These are phyloP conservation scores for Trachelus stipa DNA, from an alignment of 2,888 invertebrate genomes.

Conservation along the genomic window DNA sequence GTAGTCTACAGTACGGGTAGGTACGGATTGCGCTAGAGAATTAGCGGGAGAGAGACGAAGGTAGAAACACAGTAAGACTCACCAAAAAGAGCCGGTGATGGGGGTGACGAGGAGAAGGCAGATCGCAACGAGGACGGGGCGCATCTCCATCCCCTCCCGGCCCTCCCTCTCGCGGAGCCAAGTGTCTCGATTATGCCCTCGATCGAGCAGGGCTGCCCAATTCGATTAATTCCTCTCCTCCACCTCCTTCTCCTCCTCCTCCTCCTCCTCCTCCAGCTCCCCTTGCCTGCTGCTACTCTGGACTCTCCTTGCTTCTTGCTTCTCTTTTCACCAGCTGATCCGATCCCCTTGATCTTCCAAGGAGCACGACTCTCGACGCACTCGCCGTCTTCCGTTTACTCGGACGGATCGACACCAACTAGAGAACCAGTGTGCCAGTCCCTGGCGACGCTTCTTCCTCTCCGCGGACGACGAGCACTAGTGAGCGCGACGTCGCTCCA, in stretches of 20 bases:
- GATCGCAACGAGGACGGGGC: slow-evolving; percentile 84
- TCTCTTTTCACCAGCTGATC: slow-evolving; percentile 13
- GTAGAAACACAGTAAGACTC: slow-evolving; percentile 67
- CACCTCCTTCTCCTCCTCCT: slow-evolving; percentile 22
- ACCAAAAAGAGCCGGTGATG: slow-evolving; percentile 90
- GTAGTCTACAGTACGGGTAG: too few relatives aligned
- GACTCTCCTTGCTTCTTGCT: slow-evolving; percentile 18
- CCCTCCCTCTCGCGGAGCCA: slow-evolving; percentile 11
- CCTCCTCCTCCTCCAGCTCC: slow-evolving; percentile 27
- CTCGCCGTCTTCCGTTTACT: slow-evolving; percentile 38
- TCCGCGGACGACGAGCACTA: neutral
- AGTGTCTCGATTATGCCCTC: slow-evolving; percentile 13
- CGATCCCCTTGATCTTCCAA: slow-evolving; percentile 22
- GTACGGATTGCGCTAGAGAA: neutral
- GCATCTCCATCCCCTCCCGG: slow-evolving; percentile 70
- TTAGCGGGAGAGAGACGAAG: neutral
- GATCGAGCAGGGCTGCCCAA: slow-evolving; percentile 32
- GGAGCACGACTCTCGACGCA: slow-evolving; percentile 31
- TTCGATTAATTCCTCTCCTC: slow-evolving; percentile 33
- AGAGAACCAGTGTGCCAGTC: neutral
- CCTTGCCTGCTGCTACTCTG: neutral
- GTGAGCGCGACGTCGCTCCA: neutral
- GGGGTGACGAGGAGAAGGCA: slow-evolving; percentile 89
- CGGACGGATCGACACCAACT: neutral
- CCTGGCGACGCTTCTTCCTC: neutral